A percentile compares a stretch with the other conserved stretches of the same genome.
These are phyloP conservation scores for Nycticorax nycticorax DNA, from an alignment of 2,113 vertebrate species.

Conservation along the genomic window DNA sequence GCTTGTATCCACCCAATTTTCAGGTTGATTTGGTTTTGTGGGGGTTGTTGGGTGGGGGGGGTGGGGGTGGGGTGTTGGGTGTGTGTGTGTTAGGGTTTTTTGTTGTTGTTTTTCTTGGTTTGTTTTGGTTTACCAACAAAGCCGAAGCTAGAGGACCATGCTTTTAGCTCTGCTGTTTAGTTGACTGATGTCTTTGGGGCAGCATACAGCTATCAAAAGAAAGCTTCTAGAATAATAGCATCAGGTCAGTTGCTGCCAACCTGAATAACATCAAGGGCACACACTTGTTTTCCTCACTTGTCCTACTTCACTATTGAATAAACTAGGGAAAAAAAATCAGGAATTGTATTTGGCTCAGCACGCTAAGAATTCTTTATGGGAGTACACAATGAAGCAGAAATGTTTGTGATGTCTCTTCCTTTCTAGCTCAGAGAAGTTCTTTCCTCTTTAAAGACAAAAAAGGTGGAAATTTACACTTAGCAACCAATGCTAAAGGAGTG, in stretches of 20 bases:
- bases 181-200: constrained; percentile 13
- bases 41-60: fast-evolving
- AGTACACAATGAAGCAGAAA: not conserved
- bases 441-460: not conserved
- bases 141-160: not conserved
- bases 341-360: not conserved
- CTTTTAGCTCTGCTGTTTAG: not conserved
- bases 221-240: not conserved
- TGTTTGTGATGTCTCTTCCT: not conserved
- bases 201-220: not conserved
- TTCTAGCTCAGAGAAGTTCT: not conserved
- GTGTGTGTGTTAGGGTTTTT: not conserved
- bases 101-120: not conserved
- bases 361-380: not conserved
- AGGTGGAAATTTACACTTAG: not conserved
- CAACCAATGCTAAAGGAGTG: not conserved
- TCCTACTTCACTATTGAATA: not conserved
- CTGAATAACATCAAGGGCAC: constrained; percentile 45
- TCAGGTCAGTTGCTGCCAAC: constrained; percentile 34
- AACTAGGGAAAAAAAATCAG: not conserved
- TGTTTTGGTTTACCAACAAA: not conserved
- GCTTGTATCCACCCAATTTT: not conserved
- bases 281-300: not conserved
- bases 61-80: too few species aligned
- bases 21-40: not conserved